Evolutionary conservation across 2,888 invertebrate genomes (phyloP).

Genomic region (Napeogenes inachia): DNA sequence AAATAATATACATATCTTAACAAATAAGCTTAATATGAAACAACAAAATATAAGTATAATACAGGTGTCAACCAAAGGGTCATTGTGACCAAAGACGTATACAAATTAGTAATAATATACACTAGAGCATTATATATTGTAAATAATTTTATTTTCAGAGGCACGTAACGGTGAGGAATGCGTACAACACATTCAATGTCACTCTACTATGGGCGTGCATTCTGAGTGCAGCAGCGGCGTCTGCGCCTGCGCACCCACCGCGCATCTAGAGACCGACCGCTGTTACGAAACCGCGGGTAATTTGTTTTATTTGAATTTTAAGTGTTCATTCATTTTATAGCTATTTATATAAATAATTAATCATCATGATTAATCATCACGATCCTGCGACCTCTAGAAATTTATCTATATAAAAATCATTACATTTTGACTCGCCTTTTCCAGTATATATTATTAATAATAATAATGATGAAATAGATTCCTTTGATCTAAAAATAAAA

Average conservation of each 20-base stretch:
- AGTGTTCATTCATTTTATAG: too few relatives aligned
- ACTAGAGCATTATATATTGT: neutral
- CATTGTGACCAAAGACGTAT: too few relatives aligned
- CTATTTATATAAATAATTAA: too few relatives aligned
- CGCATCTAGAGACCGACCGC: constrained; percentile 63
- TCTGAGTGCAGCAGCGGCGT: constrained; percentile 54
- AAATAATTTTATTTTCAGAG: constrained; percentile 47
- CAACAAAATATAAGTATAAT: too few relatives aligned
- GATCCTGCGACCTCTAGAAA: too few relatives aligned
- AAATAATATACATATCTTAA: too few relatives aligned
- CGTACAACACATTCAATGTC: constrained; percentile 67
- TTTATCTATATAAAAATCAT: neutral
- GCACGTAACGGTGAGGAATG: constrained; percentile 63
- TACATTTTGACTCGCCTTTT: neutral
- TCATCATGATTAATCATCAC: too few relatives aligned
- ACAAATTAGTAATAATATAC: too few relatives aligned
- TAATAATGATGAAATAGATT: too few relatives aligned
- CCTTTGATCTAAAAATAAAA: neutral
- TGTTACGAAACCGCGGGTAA: constrained; percentile 69
- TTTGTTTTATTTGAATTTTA: constrained; percentile 22
- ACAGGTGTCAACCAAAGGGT: too few relatives aligned
- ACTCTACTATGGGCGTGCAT: constrained; percentile 65
- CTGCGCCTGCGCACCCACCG: constrained; percentile 57
- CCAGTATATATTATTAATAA: too few relatives aligned
- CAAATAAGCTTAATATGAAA: too few relatives aligned